Base-by-base conservation (phyloP, 2,888 invertebrate species). In the Punctoribates punctum region DNA sequence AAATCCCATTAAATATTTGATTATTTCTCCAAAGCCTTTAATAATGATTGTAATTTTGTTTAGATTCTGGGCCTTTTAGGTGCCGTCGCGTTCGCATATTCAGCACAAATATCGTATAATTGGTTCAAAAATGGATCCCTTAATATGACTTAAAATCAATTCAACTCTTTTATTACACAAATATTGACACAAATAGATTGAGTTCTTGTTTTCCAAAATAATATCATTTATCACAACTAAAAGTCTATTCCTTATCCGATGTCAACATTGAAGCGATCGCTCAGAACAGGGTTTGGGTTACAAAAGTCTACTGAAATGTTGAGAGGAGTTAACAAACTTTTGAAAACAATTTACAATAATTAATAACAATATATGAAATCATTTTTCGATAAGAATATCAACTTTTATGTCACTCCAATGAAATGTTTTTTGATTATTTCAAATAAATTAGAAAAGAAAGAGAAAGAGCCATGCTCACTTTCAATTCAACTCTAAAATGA, bases 51-150 rank as follows among this genome's bases (percentile, higher is more conserved):
- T 29, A 57, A 25, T 20, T 75, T 13, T 75, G 11, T 27, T 27
- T 23, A 76, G 76, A 46, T 76, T 17, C 29, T 76, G 9, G 76
- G 76, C 5, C 73, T 76, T 62, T 42, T 76, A 9, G 76, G 72
- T 23, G 73, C 51, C 54, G 73, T 76, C 15, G 76, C 76, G 4
- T 76, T 76, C 54, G 20, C 76, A 6, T 76, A 76, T 73, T 76
- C 76, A 15, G 73, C 73, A 25, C 73, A 76, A 23, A 76, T 76
- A 25, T 76, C 76, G 8, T 76, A 76, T 29, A 76, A 76, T 65
- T 76, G 76, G 76, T 76, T 76, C 42, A 51, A 57, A 38, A 75
- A 51, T 75, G 75, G 75, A 9, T 29, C 75, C 1, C 46, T 75
- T 9, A 20, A 54, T 54, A 13, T 27, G 27, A 15, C 15, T 60